Conservation (phyloP, 2,797 vertebrate species). For the Coendou prehensilis region DNA sequence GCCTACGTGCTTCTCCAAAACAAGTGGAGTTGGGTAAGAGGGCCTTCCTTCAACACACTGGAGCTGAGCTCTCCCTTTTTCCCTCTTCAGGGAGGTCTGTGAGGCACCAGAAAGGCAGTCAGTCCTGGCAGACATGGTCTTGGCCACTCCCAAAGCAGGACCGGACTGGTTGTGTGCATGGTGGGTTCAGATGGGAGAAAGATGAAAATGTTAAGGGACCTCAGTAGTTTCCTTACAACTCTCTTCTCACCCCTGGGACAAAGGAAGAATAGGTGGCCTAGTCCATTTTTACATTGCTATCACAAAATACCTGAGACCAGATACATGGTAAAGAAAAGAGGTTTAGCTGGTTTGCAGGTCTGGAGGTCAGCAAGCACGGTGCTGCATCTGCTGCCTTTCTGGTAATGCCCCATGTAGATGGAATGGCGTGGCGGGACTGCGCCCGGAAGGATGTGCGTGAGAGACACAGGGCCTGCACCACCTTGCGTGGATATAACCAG, state of each 20-base stretch:
- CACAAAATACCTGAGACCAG: not conserved
- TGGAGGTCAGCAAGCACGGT: not conserved
- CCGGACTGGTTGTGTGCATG: not conserved
- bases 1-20: not conserved
- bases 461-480: not conserved
- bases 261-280: not conserved
- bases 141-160: not conserved
- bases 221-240: not conserved
- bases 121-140: not conserved
- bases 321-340: not conserved
- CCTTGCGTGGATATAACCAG: not conserved
- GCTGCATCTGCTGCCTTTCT: not conserved
- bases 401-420: not conserved
- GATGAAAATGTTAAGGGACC: not conserved
- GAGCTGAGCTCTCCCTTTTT: not conserved
- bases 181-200: not conserved
- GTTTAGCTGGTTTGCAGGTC: not conserved
- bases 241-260: not conserved
- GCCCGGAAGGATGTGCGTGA: not conserved
- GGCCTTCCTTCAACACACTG: not conserved
- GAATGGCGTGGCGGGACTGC: not conserved
- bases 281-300: not conserved
- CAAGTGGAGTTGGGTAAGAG: not conserved
- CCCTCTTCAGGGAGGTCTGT: not conserved
- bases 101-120: not conserved